A percentile compares a stretch with the other conserved stretches of the same genome.
Evolutionary conservation across 2,797 vertebrate genomes (phyloP).

Genomic region (Smutsia gigantea): DNA sequence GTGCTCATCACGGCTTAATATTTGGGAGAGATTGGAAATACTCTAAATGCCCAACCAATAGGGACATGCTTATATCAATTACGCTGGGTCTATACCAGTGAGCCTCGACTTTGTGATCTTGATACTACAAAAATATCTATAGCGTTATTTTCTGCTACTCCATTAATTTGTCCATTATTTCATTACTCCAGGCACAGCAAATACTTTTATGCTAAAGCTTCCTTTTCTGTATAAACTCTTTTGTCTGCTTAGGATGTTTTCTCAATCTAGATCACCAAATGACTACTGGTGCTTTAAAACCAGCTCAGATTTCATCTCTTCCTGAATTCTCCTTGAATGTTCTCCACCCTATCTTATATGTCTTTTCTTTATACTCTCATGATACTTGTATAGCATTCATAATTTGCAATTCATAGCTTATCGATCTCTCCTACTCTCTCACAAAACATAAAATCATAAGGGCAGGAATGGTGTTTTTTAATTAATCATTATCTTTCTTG

Average conservation of each 20-base stretch:
- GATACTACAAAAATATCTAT: not conserved
- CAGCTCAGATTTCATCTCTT: not conserved
- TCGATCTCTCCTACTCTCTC: not conserved
- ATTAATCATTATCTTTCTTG: not conserved
- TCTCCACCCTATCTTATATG: not conserved
- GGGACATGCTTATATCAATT: not conserved
- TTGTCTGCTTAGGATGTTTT: not conserved
- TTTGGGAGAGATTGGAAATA: not conserved
- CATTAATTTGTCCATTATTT: not conserved
- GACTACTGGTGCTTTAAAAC: not conserved
- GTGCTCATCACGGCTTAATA: not conserved
- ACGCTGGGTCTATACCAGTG: not conserved
- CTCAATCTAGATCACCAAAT: not conserved
- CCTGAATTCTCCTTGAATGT: not conserved
- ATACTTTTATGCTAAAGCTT: not conserved
- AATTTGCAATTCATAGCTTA: not conserved
- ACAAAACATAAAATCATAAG: not conserved
- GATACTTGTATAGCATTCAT: not conserved
- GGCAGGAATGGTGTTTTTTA: not conserved
- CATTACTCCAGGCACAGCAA: not conserved
- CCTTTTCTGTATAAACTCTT: not conserved
- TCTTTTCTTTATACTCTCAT: not conserved
- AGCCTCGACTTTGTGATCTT: not conserved
- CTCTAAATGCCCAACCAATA: not conserved
- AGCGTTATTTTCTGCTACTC: not conserved